Percentiles rank a stretch among this genome's conserved stretches.
These are phyloP conservation scores for Xiphias gladius DNA, from an alignment of 2,113 vertebrate genomes.

Conservation along the genomic window DNA sequence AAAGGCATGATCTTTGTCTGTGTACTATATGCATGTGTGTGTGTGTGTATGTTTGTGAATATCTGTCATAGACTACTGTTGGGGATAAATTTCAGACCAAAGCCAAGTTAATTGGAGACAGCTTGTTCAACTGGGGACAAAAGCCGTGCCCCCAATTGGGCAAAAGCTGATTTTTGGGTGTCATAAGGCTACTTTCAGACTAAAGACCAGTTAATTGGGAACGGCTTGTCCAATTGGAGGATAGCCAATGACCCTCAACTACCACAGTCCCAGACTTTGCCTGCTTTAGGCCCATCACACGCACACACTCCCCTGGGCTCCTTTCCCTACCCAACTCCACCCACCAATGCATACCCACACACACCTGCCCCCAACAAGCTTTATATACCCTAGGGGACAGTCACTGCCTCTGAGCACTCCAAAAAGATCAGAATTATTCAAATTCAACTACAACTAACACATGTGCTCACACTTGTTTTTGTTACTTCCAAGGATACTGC, in stretches of 20 bases:
- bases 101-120: no score
- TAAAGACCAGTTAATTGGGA: no score
- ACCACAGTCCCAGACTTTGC: slow-evolving; percentile 18
- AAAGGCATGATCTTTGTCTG: slow-evolving; percentile 44
- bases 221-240: neutral
- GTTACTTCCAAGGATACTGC: neutral
- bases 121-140: no score
- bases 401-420: neutral
- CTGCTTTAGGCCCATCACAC: neutral
- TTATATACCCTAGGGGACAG: neutral
- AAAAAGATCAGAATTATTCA: slow-evolving; percentile 3
- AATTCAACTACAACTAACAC: neutral
- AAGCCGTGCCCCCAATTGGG: no score
- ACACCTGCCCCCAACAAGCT: neutral
- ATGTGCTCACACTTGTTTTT: neutral
- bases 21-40: slow-evolving; percentile 16
- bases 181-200: no score
- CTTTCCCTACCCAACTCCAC: neutral
- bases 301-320: slow-evolving; percentile 6
- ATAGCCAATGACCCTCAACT: slow-evolving; percentile 4
- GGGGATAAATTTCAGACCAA: no score
- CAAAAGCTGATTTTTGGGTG: no score
- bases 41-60: slow-evolving; percentile 2
- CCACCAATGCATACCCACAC: neutral
- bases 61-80: no score